Evolutionary conservation across 1,140 invertebrate species (phyloP), one percentile per base, ranked within the genome.

Genomic region (Penaeus indicus): DNA sequence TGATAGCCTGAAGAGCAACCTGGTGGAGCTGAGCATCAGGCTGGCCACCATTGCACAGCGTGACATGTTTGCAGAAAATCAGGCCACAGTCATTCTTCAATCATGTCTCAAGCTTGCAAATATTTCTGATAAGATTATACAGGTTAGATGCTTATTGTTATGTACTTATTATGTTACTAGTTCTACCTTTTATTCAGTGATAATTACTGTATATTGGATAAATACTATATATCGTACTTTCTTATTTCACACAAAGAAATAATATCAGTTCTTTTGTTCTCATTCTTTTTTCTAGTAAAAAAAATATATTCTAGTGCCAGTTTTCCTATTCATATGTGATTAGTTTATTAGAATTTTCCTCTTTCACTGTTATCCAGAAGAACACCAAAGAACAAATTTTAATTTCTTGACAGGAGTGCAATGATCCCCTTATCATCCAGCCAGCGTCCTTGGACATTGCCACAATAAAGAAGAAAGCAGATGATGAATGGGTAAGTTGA

Each of bases 391-490:
- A 54, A 54, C 0, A 54, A 13, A 54, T 16, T 54, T 54, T 8
- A 1, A 54, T 54, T 63, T 84, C 47, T 84, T 19, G 22, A n/a
- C 96, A 97, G 92, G 96, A 97, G 91, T 95, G 96, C 85, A 94
- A 95, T 89, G 97, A 98, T 94, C 97, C 97, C 8, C 95, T 98
- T 93, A 95, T 98, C 88, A 94, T 98, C 77, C 97, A 98, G 92
- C 97, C 97, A 18, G 96, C 97, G 11, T 96, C 96, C 25, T 93
- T 98, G 67, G 97, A 97, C 93, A 93, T 97, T 77, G 96, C 97
- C 22, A 97, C 96, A 22, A 94, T 98, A 84, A 97, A 97, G 91
- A 97, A 97, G 92, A 95, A 95, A 94, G 94, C 95, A 92, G 94
- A 96, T 93, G 95, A 96, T 92, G 95, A 96, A 93, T 92, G 96